These are phyloP conservation scores for Alfaro cultratus DNA, from an alignment of 2,797 vertebrate species.

Conservation along the genomic window DNA sequence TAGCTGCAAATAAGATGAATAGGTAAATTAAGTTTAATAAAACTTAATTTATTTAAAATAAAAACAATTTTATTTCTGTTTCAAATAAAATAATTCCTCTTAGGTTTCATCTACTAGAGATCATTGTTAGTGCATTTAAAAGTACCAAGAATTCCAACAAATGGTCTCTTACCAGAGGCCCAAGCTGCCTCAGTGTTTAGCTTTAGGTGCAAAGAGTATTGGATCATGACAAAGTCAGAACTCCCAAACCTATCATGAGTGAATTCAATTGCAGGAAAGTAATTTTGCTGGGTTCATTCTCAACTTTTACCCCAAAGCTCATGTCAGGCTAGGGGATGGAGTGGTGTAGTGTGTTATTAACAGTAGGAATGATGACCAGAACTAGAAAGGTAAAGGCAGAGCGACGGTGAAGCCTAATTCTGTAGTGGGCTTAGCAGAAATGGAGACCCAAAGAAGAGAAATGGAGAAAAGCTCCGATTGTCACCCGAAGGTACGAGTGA, in stretches of 20 bases:
- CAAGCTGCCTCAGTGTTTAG: neutral
- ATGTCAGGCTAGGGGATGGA: neutral
- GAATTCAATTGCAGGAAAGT: constrained; percentile 1
- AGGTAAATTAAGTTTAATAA: too few species aligned
- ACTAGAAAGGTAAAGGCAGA: neutral
- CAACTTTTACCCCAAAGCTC: constrained; percentile 1
- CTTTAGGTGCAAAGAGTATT: neutral
- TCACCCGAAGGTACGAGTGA: constrained; percentile 24
- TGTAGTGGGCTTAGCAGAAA: constrained; percentile 1
- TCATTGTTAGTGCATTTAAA: neutral
- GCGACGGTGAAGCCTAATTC: constrained; percentile 6
- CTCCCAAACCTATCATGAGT: neutral
- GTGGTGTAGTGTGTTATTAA: constrained; percentile 2
- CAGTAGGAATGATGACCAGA: neutral
- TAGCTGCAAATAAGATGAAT: too few species aligned
- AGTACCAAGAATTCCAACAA: constrained; percentile 10
- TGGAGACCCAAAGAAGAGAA: constrained; percentile 5
- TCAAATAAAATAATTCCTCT: neutral
- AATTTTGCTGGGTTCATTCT: constrained; percentile 14
- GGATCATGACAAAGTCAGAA: neutral
- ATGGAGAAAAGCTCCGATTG: constrained; percentile 3
- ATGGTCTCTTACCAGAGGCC: neutral
- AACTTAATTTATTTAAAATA: too few species aligned
- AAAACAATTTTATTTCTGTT: too few species aligned
- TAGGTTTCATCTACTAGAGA: neutral